Evolutionary conservation across 2,113 vertebrate species (phyloP), one percentile per base, ranked within the genome.

Genomic region (Conger conger): DNA sequence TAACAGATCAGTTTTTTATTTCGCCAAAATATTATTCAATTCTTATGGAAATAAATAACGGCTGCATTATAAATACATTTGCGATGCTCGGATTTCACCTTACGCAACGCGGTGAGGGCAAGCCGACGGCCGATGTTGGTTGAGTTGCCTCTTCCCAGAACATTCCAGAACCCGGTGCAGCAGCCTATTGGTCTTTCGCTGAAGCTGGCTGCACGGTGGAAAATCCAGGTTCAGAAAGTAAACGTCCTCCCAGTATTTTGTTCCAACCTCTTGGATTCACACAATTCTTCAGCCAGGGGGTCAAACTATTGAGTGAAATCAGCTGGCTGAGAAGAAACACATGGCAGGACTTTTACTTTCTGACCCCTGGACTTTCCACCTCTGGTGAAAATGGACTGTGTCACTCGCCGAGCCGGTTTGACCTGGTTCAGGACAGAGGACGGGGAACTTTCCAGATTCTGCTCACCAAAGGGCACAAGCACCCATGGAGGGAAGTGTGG

Each of bases 21-120:
- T 92, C 90, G 86, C 93, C 89, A 88, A 92, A 94, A 94, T 93
- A 94, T 94, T 94, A 92, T 91, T 89, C 81, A 89, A 93, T 91
- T 89, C 88, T 37, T 92, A 92, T 88, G 87, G 93, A 91, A 92
- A 93, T 90, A 94, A 94, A 92, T 93, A 90, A 93, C 87, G 91
- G 90, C 88, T 89, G 90, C 90, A 89, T 13, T 50, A 81, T 78
- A 89, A 90, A 89, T 86, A 88, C 82, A 86, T 45, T 79, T 86
- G 76, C 35, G 84, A 87, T 85, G 18, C 73, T 27, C 4, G 20
- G n/a, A 53, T 37, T 76, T 53, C 73, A 54, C 30, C 36, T 53
- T 42, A 4, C 13, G 68, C n/a, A 73, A 73, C 27, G n/a, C n/a
- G n/a, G n/a, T 33, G 68, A 33, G n/a, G 68, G 68, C n/a, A 87